Percentiles rank a stretch among this genome's conserved stretches.
Conservation (phyloP, 1,140 invertebrate genomes). For the Drosophila takahashii region DNA sequence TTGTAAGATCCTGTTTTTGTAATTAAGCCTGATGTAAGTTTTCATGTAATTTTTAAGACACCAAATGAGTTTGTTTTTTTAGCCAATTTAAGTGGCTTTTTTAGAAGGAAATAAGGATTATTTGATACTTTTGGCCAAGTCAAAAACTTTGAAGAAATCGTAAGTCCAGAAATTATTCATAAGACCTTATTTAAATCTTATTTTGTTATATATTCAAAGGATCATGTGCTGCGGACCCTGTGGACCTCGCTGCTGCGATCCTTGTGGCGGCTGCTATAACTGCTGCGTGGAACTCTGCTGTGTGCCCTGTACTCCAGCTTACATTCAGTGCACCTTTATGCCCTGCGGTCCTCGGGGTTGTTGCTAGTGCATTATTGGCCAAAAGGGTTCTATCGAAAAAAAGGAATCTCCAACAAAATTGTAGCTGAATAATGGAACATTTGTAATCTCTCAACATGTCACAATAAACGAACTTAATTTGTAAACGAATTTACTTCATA, state of each 20-base stretch:
- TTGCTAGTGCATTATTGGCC: constrained; percentile 17
- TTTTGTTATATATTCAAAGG: background rate
- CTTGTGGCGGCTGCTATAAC: constrained; percentile 31
- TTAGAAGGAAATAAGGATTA: constrained; percentile 29
- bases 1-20: constrained; percentile 9
- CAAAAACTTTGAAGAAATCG: background rate
- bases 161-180: background rate
- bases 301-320: constrained; percentile 60
- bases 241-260: constrained; percentile 55
- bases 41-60: background rate
- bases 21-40: constrained; percentile 12
- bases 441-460: background rate
- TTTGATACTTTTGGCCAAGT: background rate
- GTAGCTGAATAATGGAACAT: background rate
- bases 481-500: too few relatives aligned
- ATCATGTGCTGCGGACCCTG: constrained; percentile 67
- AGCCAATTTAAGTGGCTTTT: background rate
- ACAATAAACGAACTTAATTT: background rate
- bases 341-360: constrained; percentile 40
- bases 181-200: too few relatives aligned
- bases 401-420: background rate
- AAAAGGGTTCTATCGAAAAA: background rate
- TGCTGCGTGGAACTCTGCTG: constrained; percentile 65
- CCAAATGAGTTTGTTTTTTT: background rate
- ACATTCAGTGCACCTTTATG: constrained; percentile 48